These are phyloP conservation scores for Origma solitaria DNA, from an alignment of 2,113 vertebrate genomes.

Conservation along the genomic window DNA sequence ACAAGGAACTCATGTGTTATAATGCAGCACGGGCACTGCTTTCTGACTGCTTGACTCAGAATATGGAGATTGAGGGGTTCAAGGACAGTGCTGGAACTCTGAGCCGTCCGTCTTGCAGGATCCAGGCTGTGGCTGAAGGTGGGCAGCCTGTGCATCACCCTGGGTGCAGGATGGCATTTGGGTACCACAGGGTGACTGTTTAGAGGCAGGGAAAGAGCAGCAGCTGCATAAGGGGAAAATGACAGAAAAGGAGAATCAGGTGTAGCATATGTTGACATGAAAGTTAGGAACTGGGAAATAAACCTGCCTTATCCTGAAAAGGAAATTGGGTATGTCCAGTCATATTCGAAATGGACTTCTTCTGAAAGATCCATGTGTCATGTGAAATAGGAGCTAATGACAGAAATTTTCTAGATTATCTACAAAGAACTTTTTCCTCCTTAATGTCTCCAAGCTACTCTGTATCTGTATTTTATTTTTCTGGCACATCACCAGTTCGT, in stretches of 20 bases:
- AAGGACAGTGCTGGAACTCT: not conserved
- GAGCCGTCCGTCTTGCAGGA: not conserved
- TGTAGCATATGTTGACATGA: not conserved
- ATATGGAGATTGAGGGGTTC: accelerated
- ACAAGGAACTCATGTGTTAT: not conserved
- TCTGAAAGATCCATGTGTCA: not conserved
- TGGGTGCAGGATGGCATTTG: not conserved
- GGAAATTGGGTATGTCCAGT: not conserved
- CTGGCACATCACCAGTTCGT: not conserved
- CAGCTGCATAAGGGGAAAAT: not conserved
- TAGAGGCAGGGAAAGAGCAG: not conserved
- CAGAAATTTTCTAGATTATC: not conserved
- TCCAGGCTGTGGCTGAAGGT: not conserved
- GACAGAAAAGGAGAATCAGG: not conserved
- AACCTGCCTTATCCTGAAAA: not conserved
- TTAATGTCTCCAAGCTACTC: not conserved
- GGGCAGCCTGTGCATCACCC: not conserved
- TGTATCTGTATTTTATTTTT: not conserved
- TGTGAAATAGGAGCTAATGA: not conserved
- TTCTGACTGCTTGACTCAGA: not conserved
- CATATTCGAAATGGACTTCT: not conserved
- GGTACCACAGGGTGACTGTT: not conserved
- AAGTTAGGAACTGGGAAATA: not conserved
- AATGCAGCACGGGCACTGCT: not conserved
- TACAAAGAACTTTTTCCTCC: not conserved